Evolutionary conservation across 2,888 invertebrate species (phyloP), one percentile per base, ranked within the genome.

Genomic region (Rotaria socialis): DNA sequence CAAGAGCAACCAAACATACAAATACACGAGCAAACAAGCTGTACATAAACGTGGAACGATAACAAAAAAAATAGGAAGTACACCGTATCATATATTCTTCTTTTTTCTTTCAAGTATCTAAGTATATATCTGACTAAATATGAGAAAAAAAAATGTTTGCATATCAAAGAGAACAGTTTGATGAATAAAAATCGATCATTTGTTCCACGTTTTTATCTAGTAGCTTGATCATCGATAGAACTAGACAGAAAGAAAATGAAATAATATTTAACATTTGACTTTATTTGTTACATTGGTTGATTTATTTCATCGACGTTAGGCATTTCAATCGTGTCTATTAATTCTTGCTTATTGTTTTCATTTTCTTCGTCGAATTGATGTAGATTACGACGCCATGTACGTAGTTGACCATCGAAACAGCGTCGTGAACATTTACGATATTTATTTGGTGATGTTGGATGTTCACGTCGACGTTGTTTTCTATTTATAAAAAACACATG

Each of bases 361-460:
- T 84, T 58, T 19, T 55, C 55, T 24, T 85, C 85, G 52, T 86
- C 86, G 50, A 85, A 86, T 52, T 85, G 80, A 52, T 86, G 86
- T 41, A 86, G 41, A 41, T 85, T 55, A 52, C 84, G 74, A 80
- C 86, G 75, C 86, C 86, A 86, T 52, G 85, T 85, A 80, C 85
- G 85, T 35, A 86, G n/a, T 56, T 80, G 50, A 8, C 86, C 86
- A 84, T 86, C 86, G 27, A 86, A 86, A 52, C 85, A 58, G 16
- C 86, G 85, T 85, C 86, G 55, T 43, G 75, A 75, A 67, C 86
- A 86, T 85, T 86, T 86, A 80, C 85, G 52, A 67, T 75, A 86
- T 84, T 86, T 86, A 74, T 86, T 86, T 19, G 86, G 86, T n/a
- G 86, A 85, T 35, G 75, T 75, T 35, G 86, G 86, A 75, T 80